Base-by-base conservation (phyloP, 2,888 invertebrate genomes). In the Panopea generosa region DNA sequence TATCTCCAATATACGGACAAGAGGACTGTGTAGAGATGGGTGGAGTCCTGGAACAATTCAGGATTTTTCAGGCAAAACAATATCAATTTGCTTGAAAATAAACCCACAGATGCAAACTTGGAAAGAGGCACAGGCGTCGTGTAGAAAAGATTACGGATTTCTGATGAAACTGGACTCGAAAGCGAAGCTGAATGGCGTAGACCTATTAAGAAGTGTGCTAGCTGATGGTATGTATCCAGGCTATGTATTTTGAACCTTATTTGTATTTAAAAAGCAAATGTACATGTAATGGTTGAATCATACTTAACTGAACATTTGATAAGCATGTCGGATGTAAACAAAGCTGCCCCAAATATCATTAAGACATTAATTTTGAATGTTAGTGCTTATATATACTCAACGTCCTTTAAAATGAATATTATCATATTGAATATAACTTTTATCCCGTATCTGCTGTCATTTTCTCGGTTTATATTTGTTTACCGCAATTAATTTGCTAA, bases 111-210 rank as follows among this genome's bases (percentile, higher is more conserved):
- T 69, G 24, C 70, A 77, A 40, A 63, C 82, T 2, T 88, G 88
- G 88, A 29, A 55, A 0, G 72, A 84, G 18, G 85, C 88, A 0
- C 78, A 78, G 26, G 68, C 70, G 2, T 53, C 73, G 2, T 88
- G 88, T 29, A 66, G 86, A 26, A 69, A 76, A 16, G 74, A 81
- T 20, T 79, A 79, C 53, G 84, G 84, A 0, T 86, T 86, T 53
- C 68, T 88, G 20, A 27, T 87, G 56, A 86, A 86, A 53, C 53
- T 85, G 56, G 85, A 86, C 45, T 72, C 83, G 11, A 50, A 68
- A 16, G 80, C 84, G 2, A 63, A 27, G 3, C 52, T 74, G 26
- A 53, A 57, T 22, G 57, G 61, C 1, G 53, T 43, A 0, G 71
- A 77, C 50, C 9, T 81, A 6, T 27, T 77, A 50, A 59, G 70